Percentiles rank a stretch among this genome's conserved stretches.
These are phyloP conservation scores for Cantharis lateralis DNA, from an alignment of 2,888 invertebrate species.

Conservation along the genomic window DNA sequence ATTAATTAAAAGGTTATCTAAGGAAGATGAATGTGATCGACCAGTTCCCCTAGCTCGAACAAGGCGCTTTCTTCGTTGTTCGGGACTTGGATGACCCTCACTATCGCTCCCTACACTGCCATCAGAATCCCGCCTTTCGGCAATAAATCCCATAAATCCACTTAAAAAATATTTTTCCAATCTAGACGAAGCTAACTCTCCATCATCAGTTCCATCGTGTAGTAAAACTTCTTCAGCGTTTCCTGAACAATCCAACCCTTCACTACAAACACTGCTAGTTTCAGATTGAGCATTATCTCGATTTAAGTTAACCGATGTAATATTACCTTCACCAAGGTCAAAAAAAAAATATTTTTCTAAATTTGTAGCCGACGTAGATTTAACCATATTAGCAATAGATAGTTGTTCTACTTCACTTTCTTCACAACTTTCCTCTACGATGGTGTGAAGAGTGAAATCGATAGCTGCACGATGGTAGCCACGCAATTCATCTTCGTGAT, in stretches of 20 bases:
- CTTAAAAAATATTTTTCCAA: slow-evolving; percentile 89
- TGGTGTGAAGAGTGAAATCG: slow-evolving; percentile 90
- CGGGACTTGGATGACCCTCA: slow-evolving; percentile 86
- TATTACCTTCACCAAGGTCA: slow-evolving; percentile 75
- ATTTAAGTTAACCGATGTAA: slow-evolving; percentile 58
- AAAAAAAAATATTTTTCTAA: slow-evolving; percentile 91
- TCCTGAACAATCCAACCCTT: slow-evolving; percentile 75
- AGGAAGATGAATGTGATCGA: slow-evolving; percentile 78
- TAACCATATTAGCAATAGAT: slow-evolving; percentile 61
- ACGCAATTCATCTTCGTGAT: slow-evolving; percentile 80
- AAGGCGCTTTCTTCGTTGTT: slow-evolving; percentile 79
- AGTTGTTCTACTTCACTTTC: slow-evolving; percentile 83
- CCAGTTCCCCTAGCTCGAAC: slow-evolving; percentile 84
- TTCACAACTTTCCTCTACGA: slow-evolving; percentile 93
- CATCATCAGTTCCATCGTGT: slow-evolving; percentile 61
- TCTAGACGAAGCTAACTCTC: slow-evolving; percentile 80
- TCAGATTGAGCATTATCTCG: slow-evolving; percentile 75
- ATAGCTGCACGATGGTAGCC: slow-evolving; percentile 83
- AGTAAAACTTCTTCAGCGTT: slow-evolving; percentile 58
- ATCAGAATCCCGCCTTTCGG: slow-evolving; percentile 77
- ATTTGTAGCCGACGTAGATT: slow-evolving; percentile 79
- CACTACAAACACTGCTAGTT: slow-evolving; percentile 85
- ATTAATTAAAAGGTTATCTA: slow-evolving; percentile 76
- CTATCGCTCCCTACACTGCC: slow-evolving; percentile 91
- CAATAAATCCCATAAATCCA: slow-evolving; percentile 82